These are phyloP conservation scores for Rallus limicola DNA, from an alignment of 2,113 vertebrate species.

Conservation along the genomic window DNA sequence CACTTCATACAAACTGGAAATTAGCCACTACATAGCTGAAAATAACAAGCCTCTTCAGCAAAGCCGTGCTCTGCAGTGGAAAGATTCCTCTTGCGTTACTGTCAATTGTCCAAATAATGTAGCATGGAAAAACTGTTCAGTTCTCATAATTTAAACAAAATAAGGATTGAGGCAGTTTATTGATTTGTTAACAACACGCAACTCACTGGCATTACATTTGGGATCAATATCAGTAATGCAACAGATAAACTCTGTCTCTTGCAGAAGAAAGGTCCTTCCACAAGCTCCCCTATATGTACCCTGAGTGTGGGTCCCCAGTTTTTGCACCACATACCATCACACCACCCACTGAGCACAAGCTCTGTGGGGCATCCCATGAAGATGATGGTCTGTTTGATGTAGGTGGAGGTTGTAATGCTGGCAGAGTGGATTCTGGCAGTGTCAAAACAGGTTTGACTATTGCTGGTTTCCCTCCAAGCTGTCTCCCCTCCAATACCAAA, in stretches of 20 bases:
- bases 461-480: background rate
- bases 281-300: rapidly evolving
- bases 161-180: background rate
- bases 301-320: background rate
- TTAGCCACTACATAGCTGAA: background rate
- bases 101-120: background rate
- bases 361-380: background rate
- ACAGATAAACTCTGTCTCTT: background rate
- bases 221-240: background rate
- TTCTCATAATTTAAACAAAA: background rate
- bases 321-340: background rate
- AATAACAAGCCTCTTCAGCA: background rate
- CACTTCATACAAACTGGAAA: background rate
- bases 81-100: background rate
- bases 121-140: background rate
- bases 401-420: background rate
- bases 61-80: background rate
- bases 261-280: background rate
- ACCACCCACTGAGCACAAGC: background rate
- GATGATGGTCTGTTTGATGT: background rate
- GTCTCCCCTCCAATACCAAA: background rate
- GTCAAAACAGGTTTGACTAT: background rate
- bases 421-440: background rate
- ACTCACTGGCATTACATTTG: background rate
- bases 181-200: background rate